These are phyloP conservation scores for Eupithecia tripunctaria DNA, from an alignment of 2,888 invertebrate species.

Conservation along the genomic window DNA sequence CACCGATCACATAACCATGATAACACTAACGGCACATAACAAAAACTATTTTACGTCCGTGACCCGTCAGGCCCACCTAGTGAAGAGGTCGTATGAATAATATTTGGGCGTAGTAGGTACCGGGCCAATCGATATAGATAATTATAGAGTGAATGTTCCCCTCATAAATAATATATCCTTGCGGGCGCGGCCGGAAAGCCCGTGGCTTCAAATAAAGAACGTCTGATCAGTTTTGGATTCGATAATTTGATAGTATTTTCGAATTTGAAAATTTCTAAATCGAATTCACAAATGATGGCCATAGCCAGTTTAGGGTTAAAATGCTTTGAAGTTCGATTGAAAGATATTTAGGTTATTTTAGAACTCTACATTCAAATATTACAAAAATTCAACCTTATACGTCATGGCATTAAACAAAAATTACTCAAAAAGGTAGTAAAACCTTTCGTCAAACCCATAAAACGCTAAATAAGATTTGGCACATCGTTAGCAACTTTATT, in stretches of 20 bases:
- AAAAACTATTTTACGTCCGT: constrained; percentile 27
- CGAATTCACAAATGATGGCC: neutral
- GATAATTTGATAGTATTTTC: constrained; percentile 33
- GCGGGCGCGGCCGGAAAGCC: constrained; percentile 79
- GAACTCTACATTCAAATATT: neutral
- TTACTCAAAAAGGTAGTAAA: constrained; percentile 24
- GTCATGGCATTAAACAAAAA: neutral
- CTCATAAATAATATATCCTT: constrained; percentile 81
- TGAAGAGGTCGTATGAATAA: constrained; percentile 79
- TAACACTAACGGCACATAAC: constrained; percentile 18
- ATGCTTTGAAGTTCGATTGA: neutral
- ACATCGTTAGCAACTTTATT: constrained; percentile 45
- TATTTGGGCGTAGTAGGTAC: constrained; percentile 81
- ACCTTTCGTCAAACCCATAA: constrained; percentile 33
- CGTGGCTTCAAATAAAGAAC: constrained; percentile 64
- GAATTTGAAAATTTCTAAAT: neutral
- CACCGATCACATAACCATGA: constrained; percentile 5
- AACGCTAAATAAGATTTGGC: constrained; percentile 41
- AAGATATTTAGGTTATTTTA: neutral
- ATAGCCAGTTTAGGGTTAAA: neutral
- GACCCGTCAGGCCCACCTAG: constrained; percentile 54
- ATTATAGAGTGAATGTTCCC: constrained; percentile 82
- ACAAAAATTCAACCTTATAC: neutral
- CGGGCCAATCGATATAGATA: constrained; percentile 74
- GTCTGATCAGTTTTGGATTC: constrained; percentile 37